Base-by-base conservation (phyloP, 2,888 invertebrate genomes). In the Xylophagus ater region DNA sequence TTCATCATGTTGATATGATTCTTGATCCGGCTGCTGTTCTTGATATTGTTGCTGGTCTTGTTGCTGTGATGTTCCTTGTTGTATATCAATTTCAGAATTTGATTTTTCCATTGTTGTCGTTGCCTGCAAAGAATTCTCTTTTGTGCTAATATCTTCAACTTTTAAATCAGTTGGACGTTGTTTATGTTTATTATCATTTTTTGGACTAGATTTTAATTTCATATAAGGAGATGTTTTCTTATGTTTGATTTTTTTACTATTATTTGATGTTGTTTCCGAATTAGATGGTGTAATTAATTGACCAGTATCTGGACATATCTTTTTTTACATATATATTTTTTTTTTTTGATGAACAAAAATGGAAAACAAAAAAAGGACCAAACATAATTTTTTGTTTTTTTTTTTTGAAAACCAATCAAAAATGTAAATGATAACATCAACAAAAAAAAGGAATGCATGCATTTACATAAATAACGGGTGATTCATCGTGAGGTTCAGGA, bases 271-370 rank as follows among this genome's bases (percentile, higher is more conserved):
- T n/a, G n/a, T 62, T 29, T 61, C 63, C 24, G 62, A 47, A 45
- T 62, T 61, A 0, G 64, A 63, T 2, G 62, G 53, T 19, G 51
- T 49, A 14, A 56, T 48, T 7, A 55, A 40, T 44, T 56, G 54
- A 0, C 61, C 63, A 3, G 64, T 60, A 37, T 63, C 65, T 15
- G 57, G 53, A 32, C 54, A 59, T 23, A 63, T 61, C 63, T 65
- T 7, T 31, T 19, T 31, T 31, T n/a, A 14, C 8, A 12, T 32
- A 17, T 15, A 26, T 36, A 21, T 32, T 17, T 25, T 31, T 30
- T 13, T 10, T 15, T 14, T 12, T 26, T 10, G 15, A 8, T 6
- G 3, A 24, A 35, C 15, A 28, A 9, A 28, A 32, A 41, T 40
- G 21, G 25, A 38, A n/a, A 32, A 29, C 32, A 28, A n/a, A n/a